A percentile compares a stretch with the other conserved stretches of the same genome.
Evolutionary conservation across 1,140 invertebrate genomes (phyloP).

Genomic region (Agraylea sexmaculata): DNA sequence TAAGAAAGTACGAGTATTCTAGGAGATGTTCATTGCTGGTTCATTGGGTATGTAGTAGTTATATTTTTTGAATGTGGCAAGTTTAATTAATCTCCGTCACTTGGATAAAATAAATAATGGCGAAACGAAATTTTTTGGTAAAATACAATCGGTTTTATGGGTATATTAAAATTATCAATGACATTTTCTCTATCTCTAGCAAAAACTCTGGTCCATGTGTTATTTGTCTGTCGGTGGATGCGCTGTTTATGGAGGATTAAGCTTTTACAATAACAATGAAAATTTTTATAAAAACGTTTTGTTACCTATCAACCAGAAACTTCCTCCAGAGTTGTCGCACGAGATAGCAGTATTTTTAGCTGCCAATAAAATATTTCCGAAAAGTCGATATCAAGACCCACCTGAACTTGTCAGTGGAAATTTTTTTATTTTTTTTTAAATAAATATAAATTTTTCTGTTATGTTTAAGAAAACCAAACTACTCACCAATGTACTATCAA

Average conservation of each 20-base stretch:
- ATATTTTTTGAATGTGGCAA: too few species aligned
- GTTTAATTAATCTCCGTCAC: too few species aligned
- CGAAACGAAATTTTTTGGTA: conserved; percentile 6
- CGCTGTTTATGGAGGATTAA: conserved; percentile 47
- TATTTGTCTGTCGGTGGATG: conserved; percentile 47
- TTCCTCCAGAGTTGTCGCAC: conserved; percentile 72
- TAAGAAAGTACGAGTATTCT: too few species aligned
- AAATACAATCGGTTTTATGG: neutral
- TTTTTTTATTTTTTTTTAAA: conserved; percentile 13
- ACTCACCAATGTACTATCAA: conserved; percentile 60
- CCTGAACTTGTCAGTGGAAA: conserved; percentile 43
- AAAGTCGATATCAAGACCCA: conserved; percentile 45
- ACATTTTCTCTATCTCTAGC: conserved; percentile 35
- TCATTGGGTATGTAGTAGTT: too few species aligned
- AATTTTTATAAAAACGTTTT: conserved; percentile 62
- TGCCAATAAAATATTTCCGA: conserved; percentile 63
- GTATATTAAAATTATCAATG: neutral
- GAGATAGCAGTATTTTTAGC: conserved; percentile 56
- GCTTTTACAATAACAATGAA: conserved; percentile 58
- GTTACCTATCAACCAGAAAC: conserved; percentile 53
- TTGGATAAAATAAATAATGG: conserved; percentile 3
- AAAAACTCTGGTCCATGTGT: conserved; percentile 40
- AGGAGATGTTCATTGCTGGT: too few species aligned
- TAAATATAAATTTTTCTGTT: conserved; percentile 6
- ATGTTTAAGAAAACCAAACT: conserved; percentile 50